These are phyloP conservation scores for Acomys russatus DNA, from an alignment of 2,797 vertebrate species.

Conservation along the genomic window DNA sequence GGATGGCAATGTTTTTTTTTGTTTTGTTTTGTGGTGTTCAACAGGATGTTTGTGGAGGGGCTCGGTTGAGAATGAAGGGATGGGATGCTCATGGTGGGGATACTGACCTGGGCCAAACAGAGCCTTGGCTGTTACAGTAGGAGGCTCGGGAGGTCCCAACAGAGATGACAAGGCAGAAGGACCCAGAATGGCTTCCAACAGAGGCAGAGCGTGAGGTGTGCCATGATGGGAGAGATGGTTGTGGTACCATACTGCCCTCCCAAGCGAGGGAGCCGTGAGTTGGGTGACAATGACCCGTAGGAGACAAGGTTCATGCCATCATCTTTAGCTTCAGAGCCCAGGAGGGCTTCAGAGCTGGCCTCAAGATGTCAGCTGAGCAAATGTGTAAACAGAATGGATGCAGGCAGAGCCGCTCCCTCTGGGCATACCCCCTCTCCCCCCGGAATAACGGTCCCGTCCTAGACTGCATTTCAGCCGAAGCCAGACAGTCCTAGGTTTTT, in stretches of 20 bases:
- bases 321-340: background rate
- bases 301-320: background rate
- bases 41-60: background rate
- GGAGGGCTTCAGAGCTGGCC: background rate
- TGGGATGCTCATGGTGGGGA: background rate
- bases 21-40: background rate
- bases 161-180: background rate
- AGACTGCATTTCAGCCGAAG: background rate
- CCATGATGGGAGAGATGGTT: background rate
- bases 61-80: background rate
- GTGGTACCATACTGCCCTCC: background rate
- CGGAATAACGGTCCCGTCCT: background rate
- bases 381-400: background rate
- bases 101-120: background rate
- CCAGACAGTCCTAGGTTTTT: background rate
- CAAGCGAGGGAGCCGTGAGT: background rate
- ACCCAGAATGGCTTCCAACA: background rate
- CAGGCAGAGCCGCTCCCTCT: background rate
- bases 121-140: background rate
- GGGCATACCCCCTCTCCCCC: background rate
- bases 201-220: background rate
- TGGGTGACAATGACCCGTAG: no score
- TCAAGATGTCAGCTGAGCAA: background rate
- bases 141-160: background rate
- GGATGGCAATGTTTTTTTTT: background rate